Evolutionary conservation across 2,113 vertebrate species (phyloP), one percentile per base, ranked within the genome.

Genomic region (Papio anubis): DNA sequence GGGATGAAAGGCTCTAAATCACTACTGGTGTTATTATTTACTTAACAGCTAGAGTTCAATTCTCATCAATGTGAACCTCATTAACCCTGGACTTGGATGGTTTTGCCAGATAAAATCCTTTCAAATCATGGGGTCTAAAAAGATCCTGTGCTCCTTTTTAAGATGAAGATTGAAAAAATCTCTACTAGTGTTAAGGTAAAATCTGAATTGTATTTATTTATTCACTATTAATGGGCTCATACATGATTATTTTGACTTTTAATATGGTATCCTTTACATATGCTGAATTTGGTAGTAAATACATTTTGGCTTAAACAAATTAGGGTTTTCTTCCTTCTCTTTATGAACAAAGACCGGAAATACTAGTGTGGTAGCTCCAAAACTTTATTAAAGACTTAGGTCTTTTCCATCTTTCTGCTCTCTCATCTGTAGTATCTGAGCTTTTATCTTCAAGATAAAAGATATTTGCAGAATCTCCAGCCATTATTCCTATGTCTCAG

Each of bases 1-100:
- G 48, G 72, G 80, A 96, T 86, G 61, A 84, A 90, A 97, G 76
- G 50, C 61, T 93, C 76, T 89, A 83, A 87, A 72, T 95, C 87
- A 94, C 92, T 30, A 57, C 88, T 96, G 93, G 59, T 91, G 76
- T 97, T 92, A 80, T 92, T 97, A 96, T 97, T 94, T 97, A 96
- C 97, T 96, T 88, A 97, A 88, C 95, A 97, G 86, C 73, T 80
- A 91, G 95, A 90, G 90, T 97, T 96, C 83, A 79, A 1, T 85
- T 96, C 70, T 92, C 84, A 90, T 94, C 96, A 95, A 68, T 57
- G n/a, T 20, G 96, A 94, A 96, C 75, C 84, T 94, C 93, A 96
- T 96, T 97, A 96, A 97, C 96, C 89, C 84, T 50, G 27, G 75
- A 55, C 83, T 92, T 93, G 66, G 70, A 68, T 85, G 45, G 40